Evolutionary conservation across 2,113 vertebrate genomes (phyloP).

Genomic region (Megaceryle maxima): DNA sequence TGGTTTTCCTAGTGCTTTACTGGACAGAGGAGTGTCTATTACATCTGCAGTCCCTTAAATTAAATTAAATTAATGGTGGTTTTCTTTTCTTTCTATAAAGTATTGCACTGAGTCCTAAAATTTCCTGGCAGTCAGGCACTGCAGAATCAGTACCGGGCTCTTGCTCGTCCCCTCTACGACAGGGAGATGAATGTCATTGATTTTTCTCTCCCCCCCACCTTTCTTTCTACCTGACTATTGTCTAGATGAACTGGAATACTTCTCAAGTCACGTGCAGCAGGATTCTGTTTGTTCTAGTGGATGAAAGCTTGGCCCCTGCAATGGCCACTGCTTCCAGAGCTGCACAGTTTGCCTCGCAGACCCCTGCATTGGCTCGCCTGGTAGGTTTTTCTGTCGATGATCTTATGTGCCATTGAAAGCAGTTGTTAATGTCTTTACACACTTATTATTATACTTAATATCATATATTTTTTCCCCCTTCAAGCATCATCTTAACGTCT

Average conservation of each 20-base stretch:
- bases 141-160: too few relatives aligned
- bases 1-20: neutral
- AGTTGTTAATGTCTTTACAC: neutral
- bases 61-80: fast-evolving
- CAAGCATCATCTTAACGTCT: conserved; percentile 61
- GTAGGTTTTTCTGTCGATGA: neutral
- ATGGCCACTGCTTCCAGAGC: conserved; percentile 4
- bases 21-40: neutral
- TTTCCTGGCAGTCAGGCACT: neutral
- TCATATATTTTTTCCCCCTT: neutral
- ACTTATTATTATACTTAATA: neutral
- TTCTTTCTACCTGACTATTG: neutral
- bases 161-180: neutral
- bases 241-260: conserved; percentile 38
- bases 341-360: neutral
- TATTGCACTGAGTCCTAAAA: neutral
- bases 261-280: neutral
- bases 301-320: neutral
- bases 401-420: neutral
- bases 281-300: neutral
- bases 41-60: neutral
- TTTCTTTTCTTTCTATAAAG: fast-evolving
- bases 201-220: neutral
- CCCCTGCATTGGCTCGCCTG: neutral
- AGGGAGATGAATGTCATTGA: neutral